Evolutionary conservation across 2,113 vertebrate genomes (phyloP).

Genomic region (Catharus fuscescens): DNA sequence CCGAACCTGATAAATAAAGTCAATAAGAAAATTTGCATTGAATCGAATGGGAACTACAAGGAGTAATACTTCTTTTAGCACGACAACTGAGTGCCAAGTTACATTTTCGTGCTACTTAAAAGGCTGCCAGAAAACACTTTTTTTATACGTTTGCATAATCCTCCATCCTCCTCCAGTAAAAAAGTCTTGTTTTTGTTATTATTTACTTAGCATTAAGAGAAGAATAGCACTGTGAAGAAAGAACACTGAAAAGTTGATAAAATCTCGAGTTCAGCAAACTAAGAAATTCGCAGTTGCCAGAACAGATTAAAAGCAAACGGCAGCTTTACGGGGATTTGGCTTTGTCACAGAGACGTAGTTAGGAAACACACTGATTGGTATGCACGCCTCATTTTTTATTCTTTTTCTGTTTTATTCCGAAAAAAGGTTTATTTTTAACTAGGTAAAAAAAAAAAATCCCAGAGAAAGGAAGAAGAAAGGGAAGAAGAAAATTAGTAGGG

Average conservation of each 20-base stretch:
- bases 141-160: not conserved
- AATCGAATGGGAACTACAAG: not conserved
- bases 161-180: not conserved
- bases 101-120: not conserved
- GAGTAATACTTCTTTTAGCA: not conserved
- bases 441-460: not conserved
- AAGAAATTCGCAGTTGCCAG: not conserved
- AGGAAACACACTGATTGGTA: constrained; percentile 18
- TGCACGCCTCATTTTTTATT: constrained; percentile 15
- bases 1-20: not conserved
- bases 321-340: constrained; percentile 1
- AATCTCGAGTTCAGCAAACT: constrained; percentile 25
- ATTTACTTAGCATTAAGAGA: not conserved
- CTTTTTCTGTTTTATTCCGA: not conserved
- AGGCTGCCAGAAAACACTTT: not conserved
- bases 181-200: not conserved
- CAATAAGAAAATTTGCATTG: not conserved
- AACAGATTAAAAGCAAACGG: not conserved
- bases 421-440: not conserved
- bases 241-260: not conserved
- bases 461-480: not conserved
- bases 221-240: not conserved
- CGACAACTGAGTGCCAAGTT: not conserved
- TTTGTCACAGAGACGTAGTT: constrained; percentile 35
- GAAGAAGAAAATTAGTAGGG: not conserved